Evolutionary conservation across 1,140 invertebrate species (phyloP).

Genomic region (Drosophila fuyamai): DNA sequence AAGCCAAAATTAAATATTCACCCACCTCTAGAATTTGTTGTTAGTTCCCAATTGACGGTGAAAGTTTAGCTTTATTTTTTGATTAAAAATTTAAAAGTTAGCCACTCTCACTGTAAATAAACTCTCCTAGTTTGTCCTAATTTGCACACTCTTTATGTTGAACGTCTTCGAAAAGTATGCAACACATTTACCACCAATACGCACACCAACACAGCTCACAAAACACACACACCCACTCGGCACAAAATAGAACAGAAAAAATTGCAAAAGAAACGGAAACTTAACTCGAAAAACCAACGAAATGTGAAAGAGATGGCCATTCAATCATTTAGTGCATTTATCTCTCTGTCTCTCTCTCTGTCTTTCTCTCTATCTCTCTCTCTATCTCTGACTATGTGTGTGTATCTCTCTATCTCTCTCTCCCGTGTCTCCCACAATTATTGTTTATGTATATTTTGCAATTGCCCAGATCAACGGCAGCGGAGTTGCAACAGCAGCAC

Average conservation of each 20-base stretch:
- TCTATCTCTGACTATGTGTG: constrained; percentile 62
- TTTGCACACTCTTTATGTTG: constrained; percentile 31
- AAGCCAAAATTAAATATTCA: not conserved
- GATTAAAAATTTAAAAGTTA: not conserved
- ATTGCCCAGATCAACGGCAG: constrained; percentile 74
- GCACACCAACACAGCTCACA: constrained; percentile 20
- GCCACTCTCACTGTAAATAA: constrained; percentile 28
- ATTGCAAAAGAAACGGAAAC: constrained; percentile 24
- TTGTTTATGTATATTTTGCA: constrained; percentile 72
- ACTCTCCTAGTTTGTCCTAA: constrained; percentile 6
- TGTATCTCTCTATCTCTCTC: constrained; percentile 61
- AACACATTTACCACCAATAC: not conserved
- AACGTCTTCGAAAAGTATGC: constrained; percentile 30
- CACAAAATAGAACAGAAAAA: constrained; percentile 35
- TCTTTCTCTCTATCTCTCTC: constrained; percentile 47
- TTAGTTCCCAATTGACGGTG: not conserved
- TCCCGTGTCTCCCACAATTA: constrained; percentile 67
- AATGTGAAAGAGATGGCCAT: constrained; percentile 46
- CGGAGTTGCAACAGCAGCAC: constrained; percentile 50
- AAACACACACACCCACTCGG: constrained; percentile 12
- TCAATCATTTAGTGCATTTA: constrained; percentile 78
- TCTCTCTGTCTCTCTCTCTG: constrained; percentile 69
- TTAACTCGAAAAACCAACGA: constrained; percentile 27
- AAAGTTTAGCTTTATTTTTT: not conserved
- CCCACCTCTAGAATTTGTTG: not conserved